These are phyloP conservation scores for Ornithoptera priamus DNA, from an alignment of 2,888 invertebrate genomes.

Conservation along the genomic window DNA sequence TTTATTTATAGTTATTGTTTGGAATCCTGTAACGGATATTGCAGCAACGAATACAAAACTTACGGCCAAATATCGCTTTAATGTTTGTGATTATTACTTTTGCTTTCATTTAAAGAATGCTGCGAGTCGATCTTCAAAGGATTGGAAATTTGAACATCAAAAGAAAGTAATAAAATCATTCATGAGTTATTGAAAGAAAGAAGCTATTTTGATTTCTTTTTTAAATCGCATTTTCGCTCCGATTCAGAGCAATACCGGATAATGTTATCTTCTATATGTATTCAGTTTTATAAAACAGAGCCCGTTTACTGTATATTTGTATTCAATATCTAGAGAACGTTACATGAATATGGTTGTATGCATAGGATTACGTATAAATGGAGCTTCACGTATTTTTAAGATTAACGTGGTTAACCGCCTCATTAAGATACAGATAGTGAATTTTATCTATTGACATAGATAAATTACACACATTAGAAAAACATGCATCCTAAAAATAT, in stretches of 20 bases:
- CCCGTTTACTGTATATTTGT: conserved; percentile 56
- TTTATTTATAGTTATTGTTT: conserved; percentile 6
- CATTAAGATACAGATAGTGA: too few species aligned
- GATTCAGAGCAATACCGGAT: conserved; percentile 48
- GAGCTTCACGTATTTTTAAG: too few species aligned
- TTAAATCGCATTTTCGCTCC: conserved; percentile 36
- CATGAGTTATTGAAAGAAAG: conserved; percentile 33
- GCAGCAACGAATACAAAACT: not conserved
- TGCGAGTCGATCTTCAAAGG: conserved; percentile 1
- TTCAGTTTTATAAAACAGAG: conserved; percentile 48
- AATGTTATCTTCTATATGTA: conserved; percentile 53
- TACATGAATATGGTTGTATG: too few species aligned
- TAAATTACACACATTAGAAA: too few species aligned
- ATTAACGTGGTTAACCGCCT: too few species aligned
- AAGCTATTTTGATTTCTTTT: conserved; percentile 44
- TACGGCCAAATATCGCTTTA: conserved; percentile 11
- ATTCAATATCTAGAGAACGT: too few species aligned
- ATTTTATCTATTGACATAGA: too few species aligned
- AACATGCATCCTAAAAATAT: too few species aligned
- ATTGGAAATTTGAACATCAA: conserved; percentile 30
- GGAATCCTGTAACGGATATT: conserved; percentile 1
- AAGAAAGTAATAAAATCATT: conserved; percentile 36
- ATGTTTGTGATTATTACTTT: conserved; percentile 17
- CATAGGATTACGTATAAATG: too few species aligned
- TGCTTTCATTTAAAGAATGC: conserved; percentile 1